A percentile compares a stretch with the other conserved stretches of the same genome.
These are phyloP conservation scores for Sebastiscus tertius DNA, from an alignment of 2,797 vertebrate species.

Conservation along the genomic window DNA sequence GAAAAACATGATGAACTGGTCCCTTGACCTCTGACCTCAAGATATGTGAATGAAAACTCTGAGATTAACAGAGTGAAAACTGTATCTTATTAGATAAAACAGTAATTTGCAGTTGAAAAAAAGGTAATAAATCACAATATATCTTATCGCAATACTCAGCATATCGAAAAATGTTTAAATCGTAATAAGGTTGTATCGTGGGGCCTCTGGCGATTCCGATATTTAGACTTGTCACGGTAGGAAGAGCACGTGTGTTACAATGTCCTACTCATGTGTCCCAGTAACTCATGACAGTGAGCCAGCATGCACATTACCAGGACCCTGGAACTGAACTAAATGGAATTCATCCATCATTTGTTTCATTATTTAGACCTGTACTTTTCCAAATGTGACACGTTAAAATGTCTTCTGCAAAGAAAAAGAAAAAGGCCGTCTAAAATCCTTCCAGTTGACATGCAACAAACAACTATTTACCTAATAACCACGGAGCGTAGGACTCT, in stretches of 20 bases:
- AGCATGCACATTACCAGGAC: not conserved
- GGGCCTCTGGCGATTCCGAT: too few species aligned
- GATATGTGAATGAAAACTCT: too few species aligned
- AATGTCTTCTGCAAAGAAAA: not conserved
- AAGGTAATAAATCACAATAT: too few species aligned
- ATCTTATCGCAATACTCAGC: too few species aligned
- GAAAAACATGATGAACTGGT: too few species aligned
- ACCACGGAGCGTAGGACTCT: slow-evolving; percentile 97
- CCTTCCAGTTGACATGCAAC: not conserved
- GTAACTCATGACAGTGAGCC: not conserved
- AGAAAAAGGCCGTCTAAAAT: not conserved
- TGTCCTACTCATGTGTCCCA: too few species aligned
- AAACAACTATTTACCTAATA: slow-evolving; percentile 83
- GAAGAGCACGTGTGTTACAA: not conserved
- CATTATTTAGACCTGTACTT: not conserved
- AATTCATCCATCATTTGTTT: not conserved
- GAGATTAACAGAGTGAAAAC: too few species aligned
- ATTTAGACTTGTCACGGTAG: not conserved
- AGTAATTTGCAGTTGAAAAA: too few species aligned
- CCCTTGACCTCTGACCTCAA: too few species aligned
- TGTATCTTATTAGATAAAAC: too few species aligned
- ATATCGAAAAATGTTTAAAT: too few species aligned
- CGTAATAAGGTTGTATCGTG: too few species aligned
- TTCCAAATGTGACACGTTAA: not conserved
- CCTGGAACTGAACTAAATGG: not conserved